A percentile compares a stretch with the other conserved stretches of the same genome.
These are phyloP conservation scores for Drosophila tripunctata DNA, from an alignment of 2,888 invertebrate genomes.

Conservation along the genomic window DNA sequence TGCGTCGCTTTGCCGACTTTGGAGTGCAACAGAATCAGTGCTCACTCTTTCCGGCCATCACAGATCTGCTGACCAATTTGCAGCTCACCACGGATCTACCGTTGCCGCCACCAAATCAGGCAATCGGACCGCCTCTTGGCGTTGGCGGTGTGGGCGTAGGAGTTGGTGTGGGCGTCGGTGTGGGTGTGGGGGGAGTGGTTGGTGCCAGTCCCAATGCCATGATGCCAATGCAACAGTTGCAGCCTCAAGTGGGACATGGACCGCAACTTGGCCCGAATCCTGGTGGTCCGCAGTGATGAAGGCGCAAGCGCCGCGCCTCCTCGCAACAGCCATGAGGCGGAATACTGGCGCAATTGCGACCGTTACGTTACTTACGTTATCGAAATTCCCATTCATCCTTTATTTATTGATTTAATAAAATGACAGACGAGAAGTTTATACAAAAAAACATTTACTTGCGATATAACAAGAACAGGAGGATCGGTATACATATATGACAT, in stretches of 20 bases:
- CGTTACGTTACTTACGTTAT: background rate
- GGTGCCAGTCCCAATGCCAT: slow-evolving; percentile 86
- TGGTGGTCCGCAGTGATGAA: slow-evolving; percentile 83
- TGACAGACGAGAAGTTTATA: slow-evolving; percentile 29
- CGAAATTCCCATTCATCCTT: slow-evolving; percentile 8
- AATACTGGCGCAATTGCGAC: slow-evolving; percentile 49
- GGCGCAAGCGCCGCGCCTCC: slow-evolving; percentile 83
- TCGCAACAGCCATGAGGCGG: slow-evolving; percentile 65
- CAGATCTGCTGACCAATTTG: slow-evolving; percentile 94
- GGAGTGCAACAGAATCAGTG: slow-evolving; percentile 92
- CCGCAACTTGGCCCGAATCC: slow-evolving; percentile 82
- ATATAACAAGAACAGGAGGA: slow-evolving; percentile 13
- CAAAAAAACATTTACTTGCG: slow-evolving; percentile 29
- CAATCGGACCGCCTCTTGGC: slow-evolving; percentile 84
- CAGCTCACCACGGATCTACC: slow-evolving; percentile 91
- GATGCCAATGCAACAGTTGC: slow-evolving; percentile 86
- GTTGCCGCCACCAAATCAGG: slow-evolving; percentile 86
- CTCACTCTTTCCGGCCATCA: slow-evolving; percentile 95
- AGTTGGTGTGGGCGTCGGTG: slow-evolving; percentile 54
- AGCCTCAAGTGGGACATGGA: slow-evolving; percentile 81
- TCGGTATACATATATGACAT: background rate
- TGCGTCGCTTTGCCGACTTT: slow-evolving; percentile 91
- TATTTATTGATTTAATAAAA: slow-evolving; percentile 38
- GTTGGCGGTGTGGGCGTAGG: slow-evolving; percentile 51
- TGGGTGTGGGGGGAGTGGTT: slow-evolving; percentile 76